These are phyloP conservation scores for Cataglyphis cursor DNA, from an alignment of 2,888 invertebrate genomes.

Conservation along the genomic window DNA sequence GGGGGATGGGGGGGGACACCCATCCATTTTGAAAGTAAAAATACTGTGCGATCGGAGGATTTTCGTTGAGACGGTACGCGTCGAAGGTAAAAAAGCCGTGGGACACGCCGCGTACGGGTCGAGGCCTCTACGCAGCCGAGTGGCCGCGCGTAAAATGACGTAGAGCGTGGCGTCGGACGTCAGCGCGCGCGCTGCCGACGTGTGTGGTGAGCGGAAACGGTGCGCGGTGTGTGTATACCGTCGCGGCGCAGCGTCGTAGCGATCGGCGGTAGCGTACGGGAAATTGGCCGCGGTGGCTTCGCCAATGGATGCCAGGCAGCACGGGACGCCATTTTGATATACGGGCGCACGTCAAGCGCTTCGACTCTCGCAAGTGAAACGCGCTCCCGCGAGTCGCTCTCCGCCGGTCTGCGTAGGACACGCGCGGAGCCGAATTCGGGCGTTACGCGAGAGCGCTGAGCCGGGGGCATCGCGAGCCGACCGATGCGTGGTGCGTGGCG, in stretches of 20 bases:
- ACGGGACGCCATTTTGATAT: slow-evolving; percentile 86
- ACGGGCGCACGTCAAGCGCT: slow-evolving; percentile 84
- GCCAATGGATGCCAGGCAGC: slow-evolving; percentile 84
- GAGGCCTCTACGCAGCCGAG: slow-evolving; percentile 62
- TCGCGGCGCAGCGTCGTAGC: slow-evolving; percentile 66
- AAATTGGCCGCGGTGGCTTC: slow-evolving; percentile 80
- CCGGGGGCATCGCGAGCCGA: slow-evolving; percentile 70
- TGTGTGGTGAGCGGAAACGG: slow-evolving; percentile 64
- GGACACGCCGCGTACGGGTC: slow-evolving; percentile 60
- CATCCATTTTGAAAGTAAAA: slow-evolving; percentile 85
- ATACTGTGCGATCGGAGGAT: slow-evolving; percentile 82
- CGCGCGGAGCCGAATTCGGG: slow-evolving; percentile 70
- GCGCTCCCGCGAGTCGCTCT: slow-evolving; percentile 64
- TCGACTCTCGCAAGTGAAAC: slow-evolving; percentile 74
- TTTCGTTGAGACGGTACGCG: slow-evolving; percentile 62
- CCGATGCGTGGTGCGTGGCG: slow-evolving; percentile 71
- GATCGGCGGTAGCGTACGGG: slow-evolving; percentile 73
- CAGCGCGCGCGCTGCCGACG: slow-evolving; percentile 70
- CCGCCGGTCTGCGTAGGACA: slow-evolving; percentile 66
- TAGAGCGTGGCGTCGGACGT: slow-evolving; percentile 70
- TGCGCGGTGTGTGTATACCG: slow-evolving; percentile 52
- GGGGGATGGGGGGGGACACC: slow-evolving; percentile 55
- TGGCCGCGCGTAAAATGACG: slow-evolving; percentile 68
- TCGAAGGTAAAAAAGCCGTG: slow-evolving; percentile 68
- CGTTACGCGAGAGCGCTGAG: slow-evolving; percentile 55